A percentile compares a stretch with the other conserved stretches of the same genome.
These are phyloP conservation scores for Argentina silus DNA, from an alignment of 2,797 vertebrate genomes.

Conservation along the genomic window DNA sequence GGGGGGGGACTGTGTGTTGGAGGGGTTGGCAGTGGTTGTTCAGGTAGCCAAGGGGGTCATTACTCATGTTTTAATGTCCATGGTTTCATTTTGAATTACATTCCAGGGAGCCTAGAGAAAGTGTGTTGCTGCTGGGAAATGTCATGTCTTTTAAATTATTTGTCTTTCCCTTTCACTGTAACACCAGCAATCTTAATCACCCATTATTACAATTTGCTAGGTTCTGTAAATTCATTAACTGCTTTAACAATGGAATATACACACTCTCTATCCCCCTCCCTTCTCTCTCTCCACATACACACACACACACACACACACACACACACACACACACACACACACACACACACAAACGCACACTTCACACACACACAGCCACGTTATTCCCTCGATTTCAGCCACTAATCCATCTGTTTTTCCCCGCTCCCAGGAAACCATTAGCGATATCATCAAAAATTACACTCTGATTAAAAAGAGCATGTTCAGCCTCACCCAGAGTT, in stretches of 20 bases:
- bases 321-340: too few relatives aligned
- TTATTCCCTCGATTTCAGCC: constrained; percentile 31
- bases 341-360: too few relatives aligned
- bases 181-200: constrained; percentile 15
- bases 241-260: not conserved
- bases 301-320: not conserved
- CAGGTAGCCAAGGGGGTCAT: constrained; percentile 3
- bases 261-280: not conserved
- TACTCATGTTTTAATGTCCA: not conserved
- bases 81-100: not conserved
- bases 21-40: not conserved
- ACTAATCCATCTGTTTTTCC: constrained; percentile 41
- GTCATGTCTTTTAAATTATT: not conserved
- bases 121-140: not conserved
- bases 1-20: not conserved
- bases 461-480: constrained; percentile 43
- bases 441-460: constrained; percentile 50
- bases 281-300: not conserved
- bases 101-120: not conserved
- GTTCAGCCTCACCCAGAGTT: constrained; percentile 32
- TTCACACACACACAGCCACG: not conserved
- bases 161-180: constrained; percentile 5
- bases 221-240: constrained; percentile 15
- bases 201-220: constrained; percentile 9
- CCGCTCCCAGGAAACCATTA: constrained; percentile 42